Base-by-base conservation (phyloP, 2,797 vertebrate genomes). In the Squalus acanthias region DNA sequence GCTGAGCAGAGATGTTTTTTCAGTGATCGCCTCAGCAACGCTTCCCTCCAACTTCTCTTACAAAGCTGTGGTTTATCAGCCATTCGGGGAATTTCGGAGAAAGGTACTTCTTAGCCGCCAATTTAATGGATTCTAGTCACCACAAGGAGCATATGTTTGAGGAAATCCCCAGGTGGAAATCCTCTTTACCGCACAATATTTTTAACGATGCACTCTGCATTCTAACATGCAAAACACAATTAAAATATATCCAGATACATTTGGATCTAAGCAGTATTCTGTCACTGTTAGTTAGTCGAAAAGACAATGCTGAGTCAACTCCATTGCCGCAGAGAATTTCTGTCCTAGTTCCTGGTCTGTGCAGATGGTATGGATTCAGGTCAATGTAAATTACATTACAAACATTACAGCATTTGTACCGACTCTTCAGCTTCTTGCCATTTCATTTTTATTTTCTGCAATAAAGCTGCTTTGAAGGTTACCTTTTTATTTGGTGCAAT, bases 401-500 rank as follows among this genome's bases (percentile, higher is more conserved):
- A 93, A 93, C n/a, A 46, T 24, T 15, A 46, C 91, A 69, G 63
- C 22, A 20, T 67, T 46, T 67, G 17, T 46, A 46, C 33, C 39
- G 91, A 46, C 63, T 5, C 39, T 39, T 9, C 17, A 10, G 0
- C 24, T 67, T 67, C 33, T 92, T 69, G 91, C n/a, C 33, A 39
- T 26, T 93, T 93, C 91, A 93, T 46, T 93, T 69, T 93, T 93
- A 93, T 69, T 67, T 22, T 69, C 65, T 93, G 91, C 91, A 93
- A 67, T 67, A 67, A 93, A 67, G 63, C 20, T 33, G 5, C 33
- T 92, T 22, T 67, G 46, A 46, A 93, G 63, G n/a, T 69, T 93
- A 93, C 12, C 17, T 39, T 69, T 93, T 93, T 69, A 93, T 69
- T 92, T 67, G 60, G 60, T 67, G 13, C 33, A n/a, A 33, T n/a